phyloP scores from a whole-genome alignment of 2,888 invertebrate genomes.

The Carterocephalus palaemon region DNA sequence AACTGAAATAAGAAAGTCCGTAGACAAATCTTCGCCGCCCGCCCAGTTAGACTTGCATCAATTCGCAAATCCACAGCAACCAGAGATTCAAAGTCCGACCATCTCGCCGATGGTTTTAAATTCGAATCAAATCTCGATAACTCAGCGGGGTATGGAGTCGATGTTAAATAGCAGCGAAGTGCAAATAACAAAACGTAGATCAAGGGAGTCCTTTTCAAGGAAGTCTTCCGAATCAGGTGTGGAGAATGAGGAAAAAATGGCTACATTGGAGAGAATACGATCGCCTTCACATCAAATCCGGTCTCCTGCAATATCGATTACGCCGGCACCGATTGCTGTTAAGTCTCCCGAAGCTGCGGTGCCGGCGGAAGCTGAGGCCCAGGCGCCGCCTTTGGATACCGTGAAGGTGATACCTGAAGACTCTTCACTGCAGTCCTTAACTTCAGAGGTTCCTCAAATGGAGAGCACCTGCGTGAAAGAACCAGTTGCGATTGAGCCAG shows the following conservation, averaged over 20 bases:
- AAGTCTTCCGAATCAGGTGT: slow-evolving; percentile 57
- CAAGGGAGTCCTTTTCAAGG: slow-evolving; percentile 53
- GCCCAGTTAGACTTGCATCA: slow-evolving; percentile 62
- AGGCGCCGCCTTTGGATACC: slow-evolving; percentile 55
- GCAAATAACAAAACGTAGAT: slow-evolving; percentile 53
- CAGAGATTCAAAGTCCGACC: slow-evolving; percentile 45
- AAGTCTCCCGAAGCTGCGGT: slow-evolving; percentile 52
- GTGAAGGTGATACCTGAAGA: slow-evolving; percentile 50
- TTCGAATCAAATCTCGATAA: slow-evolving; percentile 67
- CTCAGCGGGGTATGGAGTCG: slow-evolving; percentile 52
- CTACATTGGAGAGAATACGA: slow-evolving; percentile 58
- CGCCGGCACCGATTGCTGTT: slow-evolving; percentile 48
- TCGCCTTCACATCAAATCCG: slow-evolving; percentile 50
- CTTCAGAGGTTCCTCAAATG: slow-evolving; percentile 40
- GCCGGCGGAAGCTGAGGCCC: slow-evolving; percentile 53
- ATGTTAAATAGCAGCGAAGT: slow-evolving; percentile 47
- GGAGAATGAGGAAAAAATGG: slow-evolving; percentile 56
- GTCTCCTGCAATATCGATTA: slow-evolving; percentile 48
- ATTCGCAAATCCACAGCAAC: slow-evolving; percentile 62
- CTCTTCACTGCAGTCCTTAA: slow-evolving; percentile 39
- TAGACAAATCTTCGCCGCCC: slow-evolving; percentile 53
- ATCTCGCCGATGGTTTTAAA: slow-evolving; percentile 54
- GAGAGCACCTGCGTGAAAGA: slow-evolving; percentile 7
- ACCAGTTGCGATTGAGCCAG: neutral
- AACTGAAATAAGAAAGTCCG: slow-evolving; percentile 72